These are phyloP conservation scores for Acrobasis repandana DNA, from an alignment of 2,888 invertebrate genomes.

Conservation along the genomic window DNA sequence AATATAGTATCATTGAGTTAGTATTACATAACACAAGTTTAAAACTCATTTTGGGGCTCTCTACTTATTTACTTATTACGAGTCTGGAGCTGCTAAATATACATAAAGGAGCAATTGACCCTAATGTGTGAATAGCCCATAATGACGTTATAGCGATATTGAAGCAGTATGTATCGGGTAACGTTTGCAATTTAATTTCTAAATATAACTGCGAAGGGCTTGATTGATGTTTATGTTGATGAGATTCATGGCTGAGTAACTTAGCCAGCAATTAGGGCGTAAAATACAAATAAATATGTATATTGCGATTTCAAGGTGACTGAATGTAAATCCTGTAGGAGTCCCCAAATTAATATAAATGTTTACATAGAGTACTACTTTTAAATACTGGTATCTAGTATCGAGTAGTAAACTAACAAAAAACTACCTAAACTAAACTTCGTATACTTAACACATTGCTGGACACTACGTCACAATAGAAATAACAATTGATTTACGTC, in stretches of 20 bases:
- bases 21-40: no score
- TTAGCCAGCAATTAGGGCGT: neutral
- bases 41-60: no score
- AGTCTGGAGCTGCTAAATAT: slow-evolving; percentile 7
- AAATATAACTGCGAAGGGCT: slow-evolving; percentile 8
- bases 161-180: neutral
- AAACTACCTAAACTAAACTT: no score
- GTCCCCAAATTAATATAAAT: neutral
- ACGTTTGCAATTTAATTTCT: slow-evolving; percentile 1
- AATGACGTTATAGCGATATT: slow-evolving; percentile 7
- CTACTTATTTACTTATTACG: no score
- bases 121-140: slow-evolving; percentile 11
- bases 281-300: neutral
- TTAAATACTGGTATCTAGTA: no score
- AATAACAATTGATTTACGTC: no score
- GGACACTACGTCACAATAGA: no score
- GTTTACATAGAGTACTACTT: no score
- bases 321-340: neutral
- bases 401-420: no score
- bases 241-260: neutral
- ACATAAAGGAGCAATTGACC: slow-evolving; percentile 16
- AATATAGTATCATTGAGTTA: no score
- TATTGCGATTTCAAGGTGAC: neutral
- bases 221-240: neutral
- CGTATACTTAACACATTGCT: no score